Evolutionary conservation across 2,797 vertebrate species (phyloP).

Genomic region (Cirrhinus mrigala): DNA sequence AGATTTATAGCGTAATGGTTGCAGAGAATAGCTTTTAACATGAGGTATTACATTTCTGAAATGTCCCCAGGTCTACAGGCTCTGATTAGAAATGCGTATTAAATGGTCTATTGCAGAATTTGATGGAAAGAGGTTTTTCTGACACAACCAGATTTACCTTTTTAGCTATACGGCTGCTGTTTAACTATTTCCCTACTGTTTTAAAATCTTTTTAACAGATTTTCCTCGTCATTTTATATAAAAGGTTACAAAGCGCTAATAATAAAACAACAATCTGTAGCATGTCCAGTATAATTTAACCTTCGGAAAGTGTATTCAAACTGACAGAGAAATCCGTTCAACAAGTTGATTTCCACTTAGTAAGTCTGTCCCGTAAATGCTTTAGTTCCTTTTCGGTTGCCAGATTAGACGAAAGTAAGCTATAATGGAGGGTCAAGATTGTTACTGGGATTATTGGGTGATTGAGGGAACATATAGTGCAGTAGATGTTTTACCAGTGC

Average conservation of each 20-base stretch:
- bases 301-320: not conserved
- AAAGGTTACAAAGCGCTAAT: not conserved
- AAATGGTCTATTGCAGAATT: slow-evolving; percentile 19
- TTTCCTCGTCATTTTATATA: not conserved
- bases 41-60: not conserved
- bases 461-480: not conserved
- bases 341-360: not conserved
- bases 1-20: slow-evolving; percentile 18
- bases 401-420: not conserved
- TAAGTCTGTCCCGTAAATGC: not conserved
- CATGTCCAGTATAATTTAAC: not conserved
- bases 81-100: slow-evolving; percentile 23
- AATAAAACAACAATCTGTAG: not conserved
- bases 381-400: not conserved
- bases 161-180: not conserved
- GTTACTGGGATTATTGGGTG: not conserved
- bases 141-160: not conserved
- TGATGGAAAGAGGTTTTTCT: slow-evolving; percentile 7
- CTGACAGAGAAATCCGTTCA: not conserved
- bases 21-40: slow-evolving; percentile 25
- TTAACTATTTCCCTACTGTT: not conserved
- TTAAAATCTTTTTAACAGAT: not conserved
- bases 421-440: not conserved
- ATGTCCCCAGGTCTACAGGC: not conserved
- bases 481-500: not conserved